A percentile compares a stretch with the other conserved stretches of the same genome.
Conservation (phyloP, 2,797 vertebrate species). For the Leptatherina wallacei region DNA sequence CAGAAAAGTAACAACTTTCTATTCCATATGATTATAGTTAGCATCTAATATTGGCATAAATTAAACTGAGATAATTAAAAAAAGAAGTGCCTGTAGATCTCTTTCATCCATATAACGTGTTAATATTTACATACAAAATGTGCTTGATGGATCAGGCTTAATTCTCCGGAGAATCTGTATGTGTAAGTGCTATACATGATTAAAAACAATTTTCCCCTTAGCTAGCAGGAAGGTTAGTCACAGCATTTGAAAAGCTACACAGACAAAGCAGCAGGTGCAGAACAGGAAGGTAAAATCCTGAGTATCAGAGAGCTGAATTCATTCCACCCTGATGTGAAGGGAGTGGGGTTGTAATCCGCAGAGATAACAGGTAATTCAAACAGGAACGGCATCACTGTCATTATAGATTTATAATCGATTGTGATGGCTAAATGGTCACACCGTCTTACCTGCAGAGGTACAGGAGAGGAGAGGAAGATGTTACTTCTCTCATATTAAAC, state of each 20-base stretch:
- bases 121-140: background rate
- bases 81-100: too few species aligned
- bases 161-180: too few species aligned
- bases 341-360: constrained; percentile 49
- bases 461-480: background rate
- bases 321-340: constrained; percentile 44
- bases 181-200: background rate
- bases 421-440: constrained; percentile 9
- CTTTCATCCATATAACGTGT: background rate
- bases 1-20: background rate
- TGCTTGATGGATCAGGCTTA: background rate
- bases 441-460: constrained; percentile 8
- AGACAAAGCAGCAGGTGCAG: constrained; percentile 18
- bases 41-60: too few species aligned
- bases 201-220: constrained; percentile 11
- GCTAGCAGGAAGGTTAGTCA: background rate
- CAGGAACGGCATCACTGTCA: constrained; percentile 44
- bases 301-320: constrained; percentile 44
- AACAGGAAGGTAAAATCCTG: constrained; percentile 43
- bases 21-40: background rate
- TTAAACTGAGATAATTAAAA: background rate
- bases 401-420: constrained; percentile 63
- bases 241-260: background rate
- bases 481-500: constrained; percentile 3
- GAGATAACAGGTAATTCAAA: constrained; percentile 68